Conservation (phyloP, 2,888 invertebrate genomes). For the Hyles lineata region DNA sequence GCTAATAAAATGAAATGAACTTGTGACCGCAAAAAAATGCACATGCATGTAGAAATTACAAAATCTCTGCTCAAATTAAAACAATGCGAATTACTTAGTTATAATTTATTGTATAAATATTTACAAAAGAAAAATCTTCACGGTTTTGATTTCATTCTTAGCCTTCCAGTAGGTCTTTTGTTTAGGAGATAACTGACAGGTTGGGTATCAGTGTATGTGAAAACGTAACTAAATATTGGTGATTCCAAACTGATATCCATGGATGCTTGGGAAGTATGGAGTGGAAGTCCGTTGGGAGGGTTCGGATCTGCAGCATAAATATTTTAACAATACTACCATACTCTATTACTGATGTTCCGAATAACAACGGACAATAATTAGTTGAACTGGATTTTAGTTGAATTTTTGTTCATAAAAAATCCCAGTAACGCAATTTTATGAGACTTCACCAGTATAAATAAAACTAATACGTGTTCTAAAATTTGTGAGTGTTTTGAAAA, state of each 20-base stretch:
- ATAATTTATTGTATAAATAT: constrained; percentile 59
- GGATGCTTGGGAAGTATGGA: constrained; percentile 69
- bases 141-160: constrained; percentile 46
- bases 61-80: constrained; percentile 75
- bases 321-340: not conserved
- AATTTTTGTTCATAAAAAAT: not conserved
- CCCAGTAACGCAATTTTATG: not conserved
- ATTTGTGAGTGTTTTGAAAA: constrained; percentile 2
- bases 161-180: constrained; percentile 50
- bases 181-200: constrained; percentile 62
- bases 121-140: constrained; percentile 45
- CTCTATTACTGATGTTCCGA: not conserved
- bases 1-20: constrained; percentile 42
- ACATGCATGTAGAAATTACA: constrained; percentile 37
- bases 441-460: not conserved
- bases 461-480: not conserved
- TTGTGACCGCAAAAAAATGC: constrained; percentile 38
- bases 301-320: constrained; percentile 55
- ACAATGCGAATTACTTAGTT: constrained; percentile 44
- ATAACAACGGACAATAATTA: not conserved
- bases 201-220: constrained; percentile 39
- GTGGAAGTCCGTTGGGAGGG: constrained; percentile 55
- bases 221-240: constrained; percentile 43
- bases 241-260: constrained; percentile 64
- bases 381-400: not conserved